Base-by-base conservation (phyloP, 2,797 vertebrate genomes). In the Anomalospiza imberbis region DNA sequence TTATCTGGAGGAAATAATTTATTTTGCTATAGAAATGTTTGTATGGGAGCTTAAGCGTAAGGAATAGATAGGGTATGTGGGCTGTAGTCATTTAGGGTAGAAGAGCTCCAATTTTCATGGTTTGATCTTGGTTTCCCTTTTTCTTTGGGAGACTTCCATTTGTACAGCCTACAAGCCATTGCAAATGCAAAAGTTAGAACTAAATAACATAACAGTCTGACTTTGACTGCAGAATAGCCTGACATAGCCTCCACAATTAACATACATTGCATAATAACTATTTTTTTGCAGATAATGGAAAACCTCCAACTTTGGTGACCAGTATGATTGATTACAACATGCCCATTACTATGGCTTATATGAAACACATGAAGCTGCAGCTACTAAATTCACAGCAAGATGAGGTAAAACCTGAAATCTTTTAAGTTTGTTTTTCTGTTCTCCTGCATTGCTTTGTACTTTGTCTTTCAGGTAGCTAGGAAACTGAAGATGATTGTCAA, bases 311-410 rank as follows among this genome's bases (percentile, higher is more conserved):
- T 66, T 93, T 98, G 97, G 98, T 98, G 96, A 98, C 98, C 94
- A 98, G 98, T 84, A 98, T 98, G 98, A 98, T 98, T 84, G 98
- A 98, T 96, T 98, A 98, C 95, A 98, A 98, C 89, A 98, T 98
- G 98, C 98, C 98, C 51, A 98, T 98, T 89, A 98, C 98, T 86
- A 98, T 98, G 98, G 98, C 98, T 71, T 98, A 98, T 53, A 98
- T 98, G 98, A 98, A 98, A 94, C 98, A 98, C 87, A 98, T 98
- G 98, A 98, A 98, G 62, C 84, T 98, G 36, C 98, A 98, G 94
- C 96, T 98, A 83, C 94, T 98, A 38, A 98, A 98, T 91, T 98
- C 98, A 40, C 98, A 98, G 65, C 98, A 98, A 96, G 98, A 98
- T 54, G 98, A 98, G 98, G 98, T 98, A 98, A 98, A 91, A 51